A percentile compares a stretch with the other conserved stretches of the same genome.
These are phyloP conservation scores for Epicauta chinensis DNA, from an alignment of 1,140 invertebrate genomes.

Conservation along the genomic window DNA sequence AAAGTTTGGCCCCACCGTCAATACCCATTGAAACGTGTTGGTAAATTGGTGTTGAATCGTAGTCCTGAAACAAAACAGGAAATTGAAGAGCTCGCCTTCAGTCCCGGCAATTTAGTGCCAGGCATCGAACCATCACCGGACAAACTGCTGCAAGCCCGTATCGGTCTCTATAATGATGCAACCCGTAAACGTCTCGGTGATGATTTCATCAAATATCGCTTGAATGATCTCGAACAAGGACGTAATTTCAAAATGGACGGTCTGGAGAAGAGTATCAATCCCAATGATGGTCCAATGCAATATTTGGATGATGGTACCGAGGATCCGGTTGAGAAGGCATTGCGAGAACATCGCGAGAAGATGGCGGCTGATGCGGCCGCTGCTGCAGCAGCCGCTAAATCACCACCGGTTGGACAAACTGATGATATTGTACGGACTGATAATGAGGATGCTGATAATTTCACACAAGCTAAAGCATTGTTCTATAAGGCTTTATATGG, in stretches of 20 bases:
- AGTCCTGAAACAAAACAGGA: constrained; percentile 94
- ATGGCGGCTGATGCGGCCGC: too few species aligned
- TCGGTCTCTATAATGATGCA: constrained; percentile 93
- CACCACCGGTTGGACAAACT: neutral
- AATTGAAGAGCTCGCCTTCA: constrained; percentile 93
- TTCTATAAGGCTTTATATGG: neutral
- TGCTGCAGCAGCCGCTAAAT: too few species aligned
- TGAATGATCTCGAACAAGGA: constrained; percentile 74
- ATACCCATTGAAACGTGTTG: constrained; percentile 87
- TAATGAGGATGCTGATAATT: neutral
- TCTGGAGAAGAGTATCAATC: neutral
- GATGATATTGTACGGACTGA: neutral
- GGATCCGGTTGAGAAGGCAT: too few species aligned
- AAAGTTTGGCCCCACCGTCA: constrained; percentile 91
- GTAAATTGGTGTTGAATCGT: constrained; percentile 80
- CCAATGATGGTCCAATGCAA: too few species aligned
- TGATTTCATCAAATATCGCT: constrained; percentile 89
- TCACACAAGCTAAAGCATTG: neutral
- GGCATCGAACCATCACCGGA: constrained; percentile 90
- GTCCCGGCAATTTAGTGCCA: constrained; percentile 85
- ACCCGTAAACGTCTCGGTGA: constrained; percentile 82
- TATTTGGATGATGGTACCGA: too few species aligned
- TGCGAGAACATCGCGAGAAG: too few species aligned
- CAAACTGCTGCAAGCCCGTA: constrained; percentile 90
- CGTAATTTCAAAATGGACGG: constrained; percentile 37